Evolutionary conservation across 2,888 invertebrate genomes (phyloP).

Genomic region (Ditula angustiorana): DNA sequence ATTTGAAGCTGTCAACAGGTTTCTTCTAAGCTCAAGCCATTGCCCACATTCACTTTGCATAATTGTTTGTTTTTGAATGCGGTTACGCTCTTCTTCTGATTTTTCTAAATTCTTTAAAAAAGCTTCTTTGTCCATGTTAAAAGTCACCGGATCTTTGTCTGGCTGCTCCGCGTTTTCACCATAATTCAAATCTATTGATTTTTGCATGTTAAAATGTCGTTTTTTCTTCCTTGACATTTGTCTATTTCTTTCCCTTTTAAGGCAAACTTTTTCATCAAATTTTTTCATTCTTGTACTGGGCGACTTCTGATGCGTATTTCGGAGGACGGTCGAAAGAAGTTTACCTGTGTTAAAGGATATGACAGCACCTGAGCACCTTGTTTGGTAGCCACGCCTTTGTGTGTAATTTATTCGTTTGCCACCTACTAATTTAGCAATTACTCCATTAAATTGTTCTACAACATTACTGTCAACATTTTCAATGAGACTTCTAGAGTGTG

Average conservation of each 20-base stretch:
- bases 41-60: slow-evolving; percentile 38
- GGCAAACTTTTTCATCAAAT: background rate
- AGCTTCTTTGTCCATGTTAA: slow-evolving; percentile 9
- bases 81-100: slow-evolving; percentile 4
- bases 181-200: slow-evolving; percentile 23
- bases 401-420: slow-evolving; percentile 34
- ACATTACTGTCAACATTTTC: slow-evolving; percentile 36
- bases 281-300: slow-evolving; percentile 8
- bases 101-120: slow-evolving; percentile 32
- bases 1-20: slow-evolving; percentile 40
- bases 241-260: slow-evolving; percentile 3
- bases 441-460: no score
- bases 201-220: slow-evolving; percentile 6
- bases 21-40: slow-evolving; percentile 38
- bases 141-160: no score
- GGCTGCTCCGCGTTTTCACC: slow-evolving; percentile 17
- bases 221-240: slow-evolving; percentile 12
- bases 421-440: slow-evolving; percentile 32
- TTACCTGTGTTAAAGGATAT: no score
- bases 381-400: slow-evolving; percentile 1
- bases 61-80: slow-evolving; percentile 35
- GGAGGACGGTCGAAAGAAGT: no score
- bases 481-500: slow-evolving; percentile 32
- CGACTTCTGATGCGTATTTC: slow-evolving; percentile 10
- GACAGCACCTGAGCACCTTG: slow-evolving; percentile 16